Evolutionary conservation across 2,113 vertebrate genomes (phyloP).

Genomic region (Mystacornis crossleyi): DNA sequence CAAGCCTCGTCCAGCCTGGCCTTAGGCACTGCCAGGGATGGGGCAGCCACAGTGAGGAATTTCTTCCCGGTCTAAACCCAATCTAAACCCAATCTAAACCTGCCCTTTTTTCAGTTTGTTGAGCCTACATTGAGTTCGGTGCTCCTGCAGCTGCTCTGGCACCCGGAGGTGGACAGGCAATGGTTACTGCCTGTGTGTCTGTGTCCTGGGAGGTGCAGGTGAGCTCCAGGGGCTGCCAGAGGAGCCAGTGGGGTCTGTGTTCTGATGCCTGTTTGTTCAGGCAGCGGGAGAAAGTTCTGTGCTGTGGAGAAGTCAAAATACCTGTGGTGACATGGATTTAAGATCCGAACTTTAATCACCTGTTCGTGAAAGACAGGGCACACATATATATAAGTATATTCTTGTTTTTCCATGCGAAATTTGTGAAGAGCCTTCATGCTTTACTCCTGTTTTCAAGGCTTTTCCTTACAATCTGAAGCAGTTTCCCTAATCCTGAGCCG

Average conservation of each 20-base stretch:
- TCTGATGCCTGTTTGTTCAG: not conserved
- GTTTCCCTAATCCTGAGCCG: not conserved
- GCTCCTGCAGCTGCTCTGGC: not conserved
- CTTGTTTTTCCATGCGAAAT: accelerated
- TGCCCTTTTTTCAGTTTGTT: not conserved
- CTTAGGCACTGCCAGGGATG: not conserved
- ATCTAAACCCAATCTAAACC: not conserved
- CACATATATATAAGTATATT: accelerated
- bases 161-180: not conserved
- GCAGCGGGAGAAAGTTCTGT: accelerated
- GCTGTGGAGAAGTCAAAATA: not conserved
- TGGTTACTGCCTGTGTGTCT: not conserved
- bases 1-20: accelerated
- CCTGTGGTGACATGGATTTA: accelerated
- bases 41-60: not conserved
- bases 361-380: not conserved
- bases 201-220: not conserved
- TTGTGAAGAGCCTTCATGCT: not conserved
- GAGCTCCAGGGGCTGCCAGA: not conserved
- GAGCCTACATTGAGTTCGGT: accelerated
- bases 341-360: not conserved
- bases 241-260: not conserved
- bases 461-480: accelerated
- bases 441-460: not conserved
- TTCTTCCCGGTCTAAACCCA: not conserved